Evolutionary conservation across 2,797 vertebrate genomes (phyloP), one percentile per base, ranked within the genome.

Genomic region (Myotis planiceps): DNA sequence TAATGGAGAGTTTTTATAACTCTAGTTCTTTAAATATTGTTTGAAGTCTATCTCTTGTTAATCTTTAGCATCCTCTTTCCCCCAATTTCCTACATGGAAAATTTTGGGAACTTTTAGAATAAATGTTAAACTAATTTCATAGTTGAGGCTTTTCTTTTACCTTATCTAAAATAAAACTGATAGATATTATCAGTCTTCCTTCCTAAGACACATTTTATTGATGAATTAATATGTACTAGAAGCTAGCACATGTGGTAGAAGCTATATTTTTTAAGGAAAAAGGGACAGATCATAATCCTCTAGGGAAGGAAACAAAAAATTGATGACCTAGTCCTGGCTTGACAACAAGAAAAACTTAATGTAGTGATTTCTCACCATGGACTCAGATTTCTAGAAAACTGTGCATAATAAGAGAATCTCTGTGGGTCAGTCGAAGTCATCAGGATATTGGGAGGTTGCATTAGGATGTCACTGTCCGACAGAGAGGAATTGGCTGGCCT

Each of bases 401-500:
- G 1, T 49, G 32, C 47, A 47, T 72, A 90, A 87, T 60, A 55
- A 76, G 37, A 82, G 72, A 78, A 84, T 4, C 82, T 92, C 72
- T 55, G 19, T 37, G 66, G 76, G 75, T 97, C 75, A 95, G 58
- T 21, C 13, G 37, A 51, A 94, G 88, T 80, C 94, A 76, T 87
- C 34, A 91, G 90, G 84, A 84, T 96, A 94, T 92, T 93, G 81
- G 90, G 69, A 93, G 34, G 78, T 93, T 92, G 58, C 94, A 71
- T 66, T 96, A 93, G 68, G 45, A 45, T 97, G 88, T 94, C 90
- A 95, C 45, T 25, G n/a, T 92, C 29, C 0, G 12, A 96, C 95
- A 96, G 90, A 96, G 92, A 97, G 86, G 94, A 96, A 97, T 97
- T 94, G 79, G 39, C 60, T 96, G 85, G 68, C 47, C 83, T 80